Evolutionary conservation across 2,797 vertebrate genomes (phyloP), one percentile per base, ranked within the genome.

Genomic region (Helarctos malayanus): DNA sequence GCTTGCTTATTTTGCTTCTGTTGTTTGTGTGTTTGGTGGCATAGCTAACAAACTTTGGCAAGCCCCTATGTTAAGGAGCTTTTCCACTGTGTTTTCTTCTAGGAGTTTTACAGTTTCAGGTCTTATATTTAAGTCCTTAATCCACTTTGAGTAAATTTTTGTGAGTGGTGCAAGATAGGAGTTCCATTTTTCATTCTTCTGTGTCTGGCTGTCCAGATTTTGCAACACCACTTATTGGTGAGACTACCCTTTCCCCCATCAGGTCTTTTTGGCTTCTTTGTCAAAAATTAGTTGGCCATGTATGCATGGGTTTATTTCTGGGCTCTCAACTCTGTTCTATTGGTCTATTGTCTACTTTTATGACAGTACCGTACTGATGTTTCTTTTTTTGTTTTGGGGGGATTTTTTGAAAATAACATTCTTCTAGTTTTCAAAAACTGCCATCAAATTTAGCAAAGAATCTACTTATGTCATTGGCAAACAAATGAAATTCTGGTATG

Each of bases 371-470:
- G 19, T 35, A 7, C n/a, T 69, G 32, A 14, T 63, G 32, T 63
- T 27, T 61, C 59, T 4, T 63, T 71, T 73, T 25, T 71, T 38
- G 9, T 69, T 38, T 69, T 38, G 9, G 38, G 11, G 35, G 35
- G 11, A 12, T 71, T 63, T 61, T 41, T 73, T 41, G 47, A 27
- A 79, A 29, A 71, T 41, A 49, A 59, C 12, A 25, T 76, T 82
- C 54, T 75, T 35, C 11, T 5, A 63, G 59, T 81, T 73, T 89
- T 88, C 35, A 63, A 52, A 95, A 97, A 81, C 69, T 41, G 41
- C 14, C 9, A 6, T 63, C 25, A 23, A 25, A 1, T 93, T 87
- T 35, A 76, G 69, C 69, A 80, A 47, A 95, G 54, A 87, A 47
- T 79, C 80, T 13, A 5, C 78, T 69, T 25, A 15, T 5, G 2